phyloP scores from a whole-genome alignment of 2,113 vertebrate species.

The Anolis sagrei region DNA sequence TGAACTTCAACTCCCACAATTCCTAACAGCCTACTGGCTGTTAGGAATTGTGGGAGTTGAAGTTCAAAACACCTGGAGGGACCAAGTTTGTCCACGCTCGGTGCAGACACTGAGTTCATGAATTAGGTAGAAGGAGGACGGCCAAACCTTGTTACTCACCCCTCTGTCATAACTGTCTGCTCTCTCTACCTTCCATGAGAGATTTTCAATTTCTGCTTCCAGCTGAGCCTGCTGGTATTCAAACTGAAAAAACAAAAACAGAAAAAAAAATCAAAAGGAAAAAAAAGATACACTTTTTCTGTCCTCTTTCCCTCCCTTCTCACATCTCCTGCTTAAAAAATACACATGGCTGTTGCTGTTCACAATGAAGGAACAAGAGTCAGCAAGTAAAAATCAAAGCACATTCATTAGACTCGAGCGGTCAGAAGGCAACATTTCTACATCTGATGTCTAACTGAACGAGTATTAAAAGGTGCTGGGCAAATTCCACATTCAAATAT shows the following conservation, averaged over 20 bases:
- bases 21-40: too few relatives aligned
- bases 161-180: constrained; percentile 97
- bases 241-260: constrained; percentile 79
- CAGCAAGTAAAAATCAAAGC: background rate
- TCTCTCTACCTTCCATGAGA: constrained; percentile 98
- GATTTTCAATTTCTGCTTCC: constrained; percentile 98
- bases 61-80: too few relatives aligned
- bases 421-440: background rate
- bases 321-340: background rate
- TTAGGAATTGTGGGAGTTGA: too few relatives aligned
- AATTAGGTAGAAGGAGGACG: background rate
- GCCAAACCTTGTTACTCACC: constrained; percentile 76
- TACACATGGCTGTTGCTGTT: background rate
- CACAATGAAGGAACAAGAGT: background rate
- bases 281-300: background rate
- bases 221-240: constrained; percentile 99
- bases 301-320: background rate
- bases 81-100: too few relatives aligned
- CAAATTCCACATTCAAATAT: background rate
- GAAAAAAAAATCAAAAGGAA: constrained; percentile 37
- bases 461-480: background rate
- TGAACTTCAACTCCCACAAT: too few relatives aligned
- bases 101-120: background rate
- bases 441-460: background rate
- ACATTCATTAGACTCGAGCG: background rate